A percentile compares a stretch with the other conserved stretches of the same genome.
phyloP scores from a whole-genome alignment of 2,888 invertebrate genomes.

The Hartigia nigra region DNA sequence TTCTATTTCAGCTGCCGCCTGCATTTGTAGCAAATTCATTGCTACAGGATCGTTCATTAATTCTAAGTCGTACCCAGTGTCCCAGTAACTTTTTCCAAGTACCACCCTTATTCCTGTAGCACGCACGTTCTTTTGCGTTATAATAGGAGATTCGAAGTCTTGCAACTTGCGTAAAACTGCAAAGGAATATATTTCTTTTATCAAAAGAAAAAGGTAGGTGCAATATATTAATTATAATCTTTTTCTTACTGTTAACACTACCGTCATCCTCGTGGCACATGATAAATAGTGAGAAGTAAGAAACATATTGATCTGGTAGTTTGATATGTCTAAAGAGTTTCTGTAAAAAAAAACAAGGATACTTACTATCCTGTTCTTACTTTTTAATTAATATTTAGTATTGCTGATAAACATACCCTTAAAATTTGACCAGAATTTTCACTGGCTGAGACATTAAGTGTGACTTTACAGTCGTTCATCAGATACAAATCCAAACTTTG shows the following conservation, averaged over 20 bases:
- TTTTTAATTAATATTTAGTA: neutral
- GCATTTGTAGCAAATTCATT: slow-evolving; percentile 86
- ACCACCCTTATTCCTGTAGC: slow-evolving; percentile 84
- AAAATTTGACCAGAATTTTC: slow-evolving; percentile 88
- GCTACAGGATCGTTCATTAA: slow-evolving; percentile 85
- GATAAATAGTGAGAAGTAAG: slow-evolving; percentile 92
- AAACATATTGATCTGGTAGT: slow-evolving; percentile 81
- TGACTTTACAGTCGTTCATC: slow-evolving; percentile 88
- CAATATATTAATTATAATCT: neutral
- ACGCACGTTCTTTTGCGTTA: slow-evolving; percentile 81
- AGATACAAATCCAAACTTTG: slow-evolving; percentile 84
- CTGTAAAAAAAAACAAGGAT: slow-evolving; percentile 63
- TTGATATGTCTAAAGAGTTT: slow-evolving; percentile 85
- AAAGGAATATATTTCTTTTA: slow-evolving; percentile 49
- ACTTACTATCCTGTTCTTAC: slow-evolving; percentile 10
- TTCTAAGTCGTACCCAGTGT: slow-evolving; percentile 83
- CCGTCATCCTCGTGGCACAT: slow-evolving; percentile 81
- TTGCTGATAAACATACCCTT: slow-evolving; percentile 64
- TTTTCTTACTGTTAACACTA: slow-evolving; percentile 71
- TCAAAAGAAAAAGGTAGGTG: slow-evolving; percentile 16
- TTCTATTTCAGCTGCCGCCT: slow-evolving; percentile 88
- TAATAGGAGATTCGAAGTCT: slow-evolving; percentile 97
- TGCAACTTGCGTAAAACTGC: slow-evolving; percentile 88
- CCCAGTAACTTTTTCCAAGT: slow-evolving; percentile 93
- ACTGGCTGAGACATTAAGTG: slow-evolving; percentile 81